Conservation (phyloP, 2,888 invertebrate genomes). For the Platycnemis pennipes region DNA sequence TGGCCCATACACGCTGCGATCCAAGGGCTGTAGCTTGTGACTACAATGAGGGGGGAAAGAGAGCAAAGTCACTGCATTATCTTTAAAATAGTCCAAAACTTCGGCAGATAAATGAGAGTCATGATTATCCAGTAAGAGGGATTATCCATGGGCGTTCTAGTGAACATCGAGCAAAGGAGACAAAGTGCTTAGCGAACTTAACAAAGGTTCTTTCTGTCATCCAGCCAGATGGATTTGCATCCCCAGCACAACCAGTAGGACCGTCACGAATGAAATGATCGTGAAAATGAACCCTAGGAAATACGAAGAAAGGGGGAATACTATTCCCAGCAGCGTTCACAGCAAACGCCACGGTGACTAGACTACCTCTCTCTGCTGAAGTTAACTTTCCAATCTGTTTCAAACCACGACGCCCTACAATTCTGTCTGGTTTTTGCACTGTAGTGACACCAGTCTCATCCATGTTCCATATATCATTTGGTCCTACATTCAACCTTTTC, state of each 20-base stretch:
- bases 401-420: conserved; percentile 72
- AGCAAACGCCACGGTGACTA: conserved; percentile 72
- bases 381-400: conserved; percentile 69
- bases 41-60: neutral
- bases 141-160: neutral
- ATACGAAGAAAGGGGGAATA: conserved; percentile 73
- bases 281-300: conserved; percentile 72
- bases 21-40: neutral
- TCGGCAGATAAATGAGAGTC: neutral
- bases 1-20: neutral
- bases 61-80: neutral
- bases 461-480: conserved; percentile 77
- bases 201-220: neutral
- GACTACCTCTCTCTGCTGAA: conserved; percentile 73
- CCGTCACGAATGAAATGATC: conserved; percentile 74
- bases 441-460: conserved; percentile 78
- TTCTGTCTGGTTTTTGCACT: conserved; percentile 76
- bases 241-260: conserved; percentile 76
- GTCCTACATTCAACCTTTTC: conserved; percentile 73
- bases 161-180: conserved; percentile 9
- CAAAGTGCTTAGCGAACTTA: neutral
- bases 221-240: conserved; percentile 1
- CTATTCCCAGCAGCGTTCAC: conserved; percentile 72
- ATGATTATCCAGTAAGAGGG: neutral
- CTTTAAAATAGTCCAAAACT: neutral